These are phyloP conservation scores for Turritopsis rubra DNA, from an alignment of 30 jellyfish, hydroid and myxozoan genomes.

Conservation along the genomic window DNA sequence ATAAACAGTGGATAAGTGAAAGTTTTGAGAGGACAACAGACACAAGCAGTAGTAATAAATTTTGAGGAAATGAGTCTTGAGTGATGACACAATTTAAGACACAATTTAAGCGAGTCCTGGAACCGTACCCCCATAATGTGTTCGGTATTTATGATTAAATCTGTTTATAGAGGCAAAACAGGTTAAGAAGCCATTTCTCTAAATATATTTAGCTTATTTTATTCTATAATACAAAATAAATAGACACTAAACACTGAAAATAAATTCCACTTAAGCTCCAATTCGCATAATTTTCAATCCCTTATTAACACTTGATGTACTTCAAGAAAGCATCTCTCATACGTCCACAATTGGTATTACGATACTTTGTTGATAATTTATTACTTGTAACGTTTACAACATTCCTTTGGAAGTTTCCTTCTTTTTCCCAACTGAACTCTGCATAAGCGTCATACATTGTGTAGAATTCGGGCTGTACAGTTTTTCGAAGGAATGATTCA, in stretches of 20 bases:
- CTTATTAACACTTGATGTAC: neutral
- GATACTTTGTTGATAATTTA: constrained; percentile 2
- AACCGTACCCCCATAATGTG: too few relatives aligned
- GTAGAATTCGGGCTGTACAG: constrained; percentile 70
- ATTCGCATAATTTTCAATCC: neutral
- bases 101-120: too few relatives aligned
- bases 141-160: too few relatives aligned
- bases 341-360: neutral
- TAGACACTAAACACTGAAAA: neutral
- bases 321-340: neutral
- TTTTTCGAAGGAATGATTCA: constrained; percentile 46
- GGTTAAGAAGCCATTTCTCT: too few relatives aligned
- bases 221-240: too few relatives aligned
- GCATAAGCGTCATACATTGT: constrained; percentile 46
- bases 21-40: neutral
- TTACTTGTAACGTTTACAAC: neutral
- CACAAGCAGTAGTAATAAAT: too few relatives aligned
- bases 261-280: neutral
- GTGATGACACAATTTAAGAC: too few relatives aligned
- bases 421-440: neutral
- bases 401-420: neutral
- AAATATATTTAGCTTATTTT: too few relatives aligned
- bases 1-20: neutral
- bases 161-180: too few relatives aligned
- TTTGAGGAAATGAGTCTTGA: too few relatives aligned